These are phyloP conservation scores for Sceliomorpha sp. DNA, from an alignment of 2,888 invertebrate species.

Conservation along the genomic window DNA sequence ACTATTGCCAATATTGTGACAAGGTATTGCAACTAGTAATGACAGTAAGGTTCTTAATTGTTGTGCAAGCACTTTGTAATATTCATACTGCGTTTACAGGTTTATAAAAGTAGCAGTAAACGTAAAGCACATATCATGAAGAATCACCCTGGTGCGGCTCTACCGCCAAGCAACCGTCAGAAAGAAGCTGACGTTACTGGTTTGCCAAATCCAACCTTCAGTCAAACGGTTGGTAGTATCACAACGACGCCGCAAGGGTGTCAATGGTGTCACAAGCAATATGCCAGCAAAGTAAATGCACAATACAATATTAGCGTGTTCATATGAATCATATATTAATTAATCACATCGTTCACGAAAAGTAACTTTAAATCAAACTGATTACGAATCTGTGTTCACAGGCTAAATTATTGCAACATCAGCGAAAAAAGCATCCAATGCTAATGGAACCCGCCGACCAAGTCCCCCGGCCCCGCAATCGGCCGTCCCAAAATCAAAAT, in stretches of 20 bases:
- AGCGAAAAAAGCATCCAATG: constrained; percentile 84
- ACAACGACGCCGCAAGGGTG: constrained; percentile 87
- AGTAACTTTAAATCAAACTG: too few relatives aligned
- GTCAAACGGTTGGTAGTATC: constrained; percentile 87
- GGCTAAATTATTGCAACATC: constrained; percentile 86
- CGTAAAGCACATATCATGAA: constrained; percentile 90
- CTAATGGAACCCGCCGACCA: constrained; percentile 78
- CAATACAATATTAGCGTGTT: too few relatives aligned
- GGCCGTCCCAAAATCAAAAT: constrained; percentile 72
- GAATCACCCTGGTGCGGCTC: constrained; percentile 89
- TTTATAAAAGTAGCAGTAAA: constrained; percentile 92
- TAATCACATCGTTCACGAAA: too few relatives aligned
- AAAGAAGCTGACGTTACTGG: constrained; percentile 79
- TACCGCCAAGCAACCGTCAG: constrained; percentile 82
- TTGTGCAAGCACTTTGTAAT: not conserved
- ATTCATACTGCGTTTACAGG: constrained; percentile 65
- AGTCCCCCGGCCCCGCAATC: constrained; percentile 74
- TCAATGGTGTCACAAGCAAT: constrained; percentile 92
- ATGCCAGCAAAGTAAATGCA: constrained; percentile 87
- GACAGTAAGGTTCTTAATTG: not conserved
- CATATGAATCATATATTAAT: too few relatives aligned
- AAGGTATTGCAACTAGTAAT: constrained; percentile 80
- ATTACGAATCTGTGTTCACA: constrained; percentile 59
- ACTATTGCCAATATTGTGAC: constrained; percentile 92
- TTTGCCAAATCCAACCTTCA: constrained; percentile 84